These are phyloP conservation scores for Polydrusus cervinus DNA, from an alignment of 2,888 invertebrate species.

Conservation along the genomic window DNA sequence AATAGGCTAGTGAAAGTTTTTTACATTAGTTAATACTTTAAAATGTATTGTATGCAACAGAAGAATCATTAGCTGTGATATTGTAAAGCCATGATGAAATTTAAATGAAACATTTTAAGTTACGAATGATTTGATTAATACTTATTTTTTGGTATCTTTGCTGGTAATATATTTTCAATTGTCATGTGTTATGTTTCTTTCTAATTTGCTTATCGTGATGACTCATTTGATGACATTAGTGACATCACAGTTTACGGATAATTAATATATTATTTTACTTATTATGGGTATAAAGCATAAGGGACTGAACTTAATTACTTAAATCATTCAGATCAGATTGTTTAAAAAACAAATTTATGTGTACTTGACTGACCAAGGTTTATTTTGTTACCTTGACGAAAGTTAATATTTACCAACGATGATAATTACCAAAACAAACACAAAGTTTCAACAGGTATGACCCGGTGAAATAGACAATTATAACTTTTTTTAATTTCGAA, in stretches of 20 bases:
- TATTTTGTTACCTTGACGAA: conserved; percentile 2
- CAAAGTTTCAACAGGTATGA: neutral
- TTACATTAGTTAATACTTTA: neutral
- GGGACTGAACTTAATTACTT: no score
- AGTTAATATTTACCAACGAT: neutral
- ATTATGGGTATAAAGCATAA: no score
- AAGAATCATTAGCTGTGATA: neutral
- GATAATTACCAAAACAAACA: conserved; percentile 2
- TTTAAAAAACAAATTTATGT: neutral
- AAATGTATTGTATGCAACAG: neutral
- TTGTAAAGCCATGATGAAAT: neutral
- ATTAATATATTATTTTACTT: no score
- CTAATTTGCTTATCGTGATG: no score
- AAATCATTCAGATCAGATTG: neutral
- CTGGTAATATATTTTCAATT: no score
- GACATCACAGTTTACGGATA: no score
- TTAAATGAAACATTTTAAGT: neutral
- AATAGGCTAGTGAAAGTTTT: neutral
- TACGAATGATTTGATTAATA: no score
- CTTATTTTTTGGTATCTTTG: no score
- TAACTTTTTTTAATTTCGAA: no score
- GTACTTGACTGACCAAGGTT: neutral
- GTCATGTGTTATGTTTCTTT: no score
- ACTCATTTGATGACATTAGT: no score
- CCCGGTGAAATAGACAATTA: neutral